Evolutionary conservation across 2,797 vertebrate species (phyloP), one percentile per base, ranked within the genome.

Genomic region (Sebastes iracundus): DNA sequence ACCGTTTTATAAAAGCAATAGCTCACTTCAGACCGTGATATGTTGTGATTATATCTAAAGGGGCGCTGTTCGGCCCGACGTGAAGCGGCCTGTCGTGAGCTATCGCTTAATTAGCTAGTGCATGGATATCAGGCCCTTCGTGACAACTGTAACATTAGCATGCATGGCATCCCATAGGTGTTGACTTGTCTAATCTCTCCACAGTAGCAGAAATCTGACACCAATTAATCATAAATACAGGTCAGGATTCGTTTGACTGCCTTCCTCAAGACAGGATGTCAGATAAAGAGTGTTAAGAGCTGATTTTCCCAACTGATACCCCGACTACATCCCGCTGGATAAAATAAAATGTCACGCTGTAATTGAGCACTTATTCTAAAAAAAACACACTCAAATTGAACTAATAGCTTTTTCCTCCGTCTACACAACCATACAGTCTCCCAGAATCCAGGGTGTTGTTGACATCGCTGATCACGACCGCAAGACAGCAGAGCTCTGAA

Each of bases 401-500:
- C 25, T 25, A 9, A 28, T 7, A 0, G 13, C 14, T 42, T 58
- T 61, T 67, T 12, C 7, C 25, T 28, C 6, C 1, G n/a, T 20
- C 8, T 46, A 3, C 1, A 71, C 18, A 35, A 42, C 25, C 14
- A n/a, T 7, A 25, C 30, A 52, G 38, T 18, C 70, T 63, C 33
- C 55, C 8, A 71, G n/a, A 61, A 22, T 52, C 18, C 42, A 59
- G 38, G 4, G 49, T 55, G 63, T 56, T 75, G 27, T 35, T 76
- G 67, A 75, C 46, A 67, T 67, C 23, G 69, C 74, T 49, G 46
- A 70, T 86, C 74, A 79, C 80, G 70, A 53, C 11, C 1, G 42
- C 23, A 61, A 82, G 82, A 87, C 56, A 74, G 46, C 49, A 69
- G 61, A 58, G 72, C 60, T 58, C 80, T 94, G 83, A 92, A 93